Base-by-base conservation (phyloP, 2,113 vertebrate genomes). In the Morone chrysops region DNA sequence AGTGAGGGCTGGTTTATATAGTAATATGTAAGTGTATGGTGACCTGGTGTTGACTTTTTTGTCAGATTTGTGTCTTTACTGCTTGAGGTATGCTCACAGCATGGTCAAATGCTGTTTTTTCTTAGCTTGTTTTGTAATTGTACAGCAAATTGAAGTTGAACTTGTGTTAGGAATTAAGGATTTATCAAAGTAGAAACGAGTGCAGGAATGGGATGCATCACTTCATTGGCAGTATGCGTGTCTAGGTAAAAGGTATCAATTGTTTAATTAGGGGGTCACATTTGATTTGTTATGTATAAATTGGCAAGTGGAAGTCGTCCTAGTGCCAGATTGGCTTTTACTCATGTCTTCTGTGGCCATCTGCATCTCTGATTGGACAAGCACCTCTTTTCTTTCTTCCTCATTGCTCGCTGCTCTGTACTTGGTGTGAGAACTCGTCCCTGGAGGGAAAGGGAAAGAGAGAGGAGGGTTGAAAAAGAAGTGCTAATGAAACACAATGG, bases 321-420 rank as follows among this genome's bases (percentile, higher is more conserved):
- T 41, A 47, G 38, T 61, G 86, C 89, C 91, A 69, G 92, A 78
- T 85, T 80, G 89, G 81, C 87, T 88, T 76, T 6, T 81, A 2
- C 84, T 90, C 82, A 86, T 80, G 87, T 94, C 83, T 74, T 84
- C 81, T 67, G 84, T 72, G 85, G 90, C 84, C 87, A 63, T 90
- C 86, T 76, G 86, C 84, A 82, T 80, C 82, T 86, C 86, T 87
- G 78, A 88, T 91, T 92, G 82, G 89, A 92, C 40, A 13, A 57
- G 74, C 75, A 72, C 71, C 47, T 80, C 75, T 77, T 90, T 54
- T 91, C 84, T 77, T 84, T 87, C 78, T 80, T 89, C 87, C 80
- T 89, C 91, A 87, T 92, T 38, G 67, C 80, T 85, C 59, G 31
- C 36, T 68, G 83, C 77, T 82, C 70, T 80, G 73, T 51, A 67